Base-by-base conservation (phyloP, 1,140 invertebrate species). In the Steinernema khuongi region DNA sequence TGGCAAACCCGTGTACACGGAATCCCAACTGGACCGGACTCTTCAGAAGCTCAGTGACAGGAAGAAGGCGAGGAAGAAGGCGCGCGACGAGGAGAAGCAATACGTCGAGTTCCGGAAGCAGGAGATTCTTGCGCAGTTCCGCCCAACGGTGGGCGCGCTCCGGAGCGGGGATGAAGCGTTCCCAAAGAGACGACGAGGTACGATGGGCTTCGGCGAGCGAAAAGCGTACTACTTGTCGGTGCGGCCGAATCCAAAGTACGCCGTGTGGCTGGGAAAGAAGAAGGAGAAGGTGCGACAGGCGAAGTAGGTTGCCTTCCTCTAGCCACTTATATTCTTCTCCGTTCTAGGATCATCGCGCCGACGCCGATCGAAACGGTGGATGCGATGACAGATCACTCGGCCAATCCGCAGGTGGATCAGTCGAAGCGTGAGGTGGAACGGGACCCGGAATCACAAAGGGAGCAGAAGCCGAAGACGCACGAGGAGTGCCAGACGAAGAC, bases 221-320 rank as follows among this genome's bases (percentile, higher is more conserved):
- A 72, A 72, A 31, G 71, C 71, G 4, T 66, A 73, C 30, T 72
- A 70, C 19, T 31, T 72, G 4, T 50, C 71, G 31, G 71, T 72
- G 19, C 41, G 71, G 11, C 71, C 71, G 71, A 72, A 72, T 50
- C 43, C 71, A 28, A 72, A 72, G 31, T 72, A 72, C 30, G 71
- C 71, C 41, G 29, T 29, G 1, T 72, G 71, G 71, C 19, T 72
- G 11, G 71, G 71, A 26, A 50, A 66, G 32, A 72, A 72, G 19
- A 72, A 72, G 43, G 71, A 66, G 17, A 60, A 60, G 26, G 31
- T 72, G 18, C 43, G 31, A 11, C 41, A 50, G 30, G 71, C 66
- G 26, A 72, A 72, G 28, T 67, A 1, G 4, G 18, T 72, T 17
- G 18, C 32, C 17, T 41, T 31, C 26, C 17, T 31, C 31, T n/a